These are phyloP conservation scores for Asbolus verrucosus DNA, from an alignment of 1,140 invertebrate species.

Conservation along the genomic window DNA sequence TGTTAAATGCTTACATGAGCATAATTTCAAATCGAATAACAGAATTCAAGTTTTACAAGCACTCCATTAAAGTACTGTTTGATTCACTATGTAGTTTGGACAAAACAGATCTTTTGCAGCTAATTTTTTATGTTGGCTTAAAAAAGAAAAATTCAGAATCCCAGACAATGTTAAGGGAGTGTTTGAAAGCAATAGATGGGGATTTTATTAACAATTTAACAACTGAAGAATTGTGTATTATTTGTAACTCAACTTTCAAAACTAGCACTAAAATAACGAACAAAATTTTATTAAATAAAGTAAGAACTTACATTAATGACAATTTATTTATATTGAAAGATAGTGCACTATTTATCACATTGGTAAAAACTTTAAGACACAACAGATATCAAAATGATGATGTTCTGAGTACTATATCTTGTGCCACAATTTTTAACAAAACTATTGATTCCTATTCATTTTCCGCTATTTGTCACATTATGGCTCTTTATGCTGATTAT, in stretches of 20 bases:
- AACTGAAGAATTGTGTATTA: conserved; percentile 59
- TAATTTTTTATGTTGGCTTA: conserved; percentile 62
- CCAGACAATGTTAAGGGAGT: conserved; percentile 55
- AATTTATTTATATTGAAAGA: conserved; percentile 61
- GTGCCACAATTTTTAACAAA: conserved; percentile 63
- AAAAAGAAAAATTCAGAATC: conserved; percentile 57
- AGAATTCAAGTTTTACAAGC: conserved; percentile 56
- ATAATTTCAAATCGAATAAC: conserved; percentile 54
- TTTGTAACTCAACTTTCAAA: conserved; percentile 63
- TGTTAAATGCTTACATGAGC: conserved; percentile 56
- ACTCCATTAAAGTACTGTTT: conserved; percentile 52
- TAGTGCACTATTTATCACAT: conserved; percentile 60
- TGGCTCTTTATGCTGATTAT: conserved; percentile 62
- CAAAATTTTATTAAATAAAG: conserved; percentile 53
- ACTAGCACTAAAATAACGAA: conserved; percentile 62
- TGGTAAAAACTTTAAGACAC: conserved; percentile 62
- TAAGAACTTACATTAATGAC: conserved; percentile 56
- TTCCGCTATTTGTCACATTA: conserved; percentile 59
- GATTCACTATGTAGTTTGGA: conserved; percentile 45
- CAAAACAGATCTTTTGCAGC: conserved; percentile 58
- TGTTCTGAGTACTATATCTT: conserved; percentile 60
- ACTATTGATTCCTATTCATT: conserved; percentile 60
- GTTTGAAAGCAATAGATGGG: conserved; percentile 53
- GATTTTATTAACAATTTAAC: conserved; percentile 54
- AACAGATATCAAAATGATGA: conserved; percentile 62